phyloP scores from a whole-genome alignment of 1,140 invertebrate genomes.

The Formica exsecta region DNA sequence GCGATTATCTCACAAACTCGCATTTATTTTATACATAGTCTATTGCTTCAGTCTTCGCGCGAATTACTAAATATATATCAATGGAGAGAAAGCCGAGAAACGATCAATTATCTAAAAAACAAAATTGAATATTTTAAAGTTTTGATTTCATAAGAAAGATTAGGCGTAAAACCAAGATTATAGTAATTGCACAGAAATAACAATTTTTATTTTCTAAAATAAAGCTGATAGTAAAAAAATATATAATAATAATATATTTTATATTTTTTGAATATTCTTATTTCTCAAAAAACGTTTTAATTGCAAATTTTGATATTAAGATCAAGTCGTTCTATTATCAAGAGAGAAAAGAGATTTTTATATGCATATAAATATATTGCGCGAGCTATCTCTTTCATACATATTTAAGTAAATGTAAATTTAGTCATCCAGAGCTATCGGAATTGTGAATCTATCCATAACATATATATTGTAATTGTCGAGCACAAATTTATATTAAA shows the following conservation, averaged over 20 bases:
- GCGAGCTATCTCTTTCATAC: not conserved
- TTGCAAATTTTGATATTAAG: not conserved
- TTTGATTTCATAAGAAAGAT: not conserved
- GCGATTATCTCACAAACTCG: not conserved
- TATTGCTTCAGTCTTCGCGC: not conserved
- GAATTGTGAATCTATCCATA: not conserved
- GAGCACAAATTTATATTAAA: not conserved
- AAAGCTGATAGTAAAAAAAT: not conserved
- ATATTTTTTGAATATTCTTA: not conserved
- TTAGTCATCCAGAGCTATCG: not conserved
- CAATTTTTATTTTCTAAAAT: not conserved
- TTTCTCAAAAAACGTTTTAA: not conserved
- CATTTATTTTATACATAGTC: conserved; percentile 2
- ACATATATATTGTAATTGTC: not conserved
- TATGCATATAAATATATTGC: no score
- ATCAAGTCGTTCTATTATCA: not conserved
- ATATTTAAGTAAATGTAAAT: not conserved
- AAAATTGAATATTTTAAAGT: not conserved
- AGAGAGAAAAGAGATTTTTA: not conserved
- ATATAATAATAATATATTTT: not conserved
- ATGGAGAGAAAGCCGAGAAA: not conserved
- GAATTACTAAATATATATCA: not conserved
- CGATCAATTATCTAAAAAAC: not conserved
- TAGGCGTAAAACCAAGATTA: not conserved
- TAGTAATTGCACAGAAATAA: not conserved